A percentile compares a stretch with the other conserved stretches of the same genome.
Evolutionary conservation across 2,797 vertebrate species (phyloP).

Genomic region (Chaenodraco wilsoni): DNA sequence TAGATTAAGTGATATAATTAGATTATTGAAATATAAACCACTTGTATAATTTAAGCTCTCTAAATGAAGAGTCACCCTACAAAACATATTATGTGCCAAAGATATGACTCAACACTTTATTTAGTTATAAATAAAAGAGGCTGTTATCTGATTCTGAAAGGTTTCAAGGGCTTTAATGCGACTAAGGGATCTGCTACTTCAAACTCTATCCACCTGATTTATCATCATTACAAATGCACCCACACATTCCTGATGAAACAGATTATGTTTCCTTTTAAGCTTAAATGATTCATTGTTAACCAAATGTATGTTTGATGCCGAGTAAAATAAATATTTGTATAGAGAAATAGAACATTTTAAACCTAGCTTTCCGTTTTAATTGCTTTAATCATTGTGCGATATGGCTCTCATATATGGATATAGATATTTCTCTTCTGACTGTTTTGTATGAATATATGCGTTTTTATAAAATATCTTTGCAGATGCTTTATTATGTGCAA

Average conservation of each 20-base stretch:
- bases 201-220: no score
- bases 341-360: neutral
- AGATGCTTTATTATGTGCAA: slow-evolving; percentile 16
- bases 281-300: no score
- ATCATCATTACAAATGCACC: no score
- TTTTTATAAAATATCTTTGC: slow-evolving; percentile 1
- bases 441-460: slow-evolving; percentile 10
- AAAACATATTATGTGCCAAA: no score
- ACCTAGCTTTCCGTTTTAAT: neutral
- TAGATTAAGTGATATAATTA: slow-evolving; percentile 27
- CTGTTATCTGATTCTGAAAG: no score
- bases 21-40: slow-evolving; percentile 21
- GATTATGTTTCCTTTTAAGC: no score
- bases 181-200: no score
- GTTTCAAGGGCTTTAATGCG: no score
- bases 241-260: no score
- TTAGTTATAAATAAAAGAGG: no score
- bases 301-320: neutral
- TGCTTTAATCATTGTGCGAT: neutral
- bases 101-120: no score
- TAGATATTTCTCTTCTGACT: neutral
- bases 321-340: neutral
- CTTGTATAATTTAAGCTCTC: slow-evolving; percentile 10
- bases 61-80: neutral
- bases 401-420: neutral